Evolutionary conservation across 2,113 vertebrate genomes (phyloP), one percentile per base, ranked within the genome.

Genomic region (Oreochromis niloticus): DNA sequence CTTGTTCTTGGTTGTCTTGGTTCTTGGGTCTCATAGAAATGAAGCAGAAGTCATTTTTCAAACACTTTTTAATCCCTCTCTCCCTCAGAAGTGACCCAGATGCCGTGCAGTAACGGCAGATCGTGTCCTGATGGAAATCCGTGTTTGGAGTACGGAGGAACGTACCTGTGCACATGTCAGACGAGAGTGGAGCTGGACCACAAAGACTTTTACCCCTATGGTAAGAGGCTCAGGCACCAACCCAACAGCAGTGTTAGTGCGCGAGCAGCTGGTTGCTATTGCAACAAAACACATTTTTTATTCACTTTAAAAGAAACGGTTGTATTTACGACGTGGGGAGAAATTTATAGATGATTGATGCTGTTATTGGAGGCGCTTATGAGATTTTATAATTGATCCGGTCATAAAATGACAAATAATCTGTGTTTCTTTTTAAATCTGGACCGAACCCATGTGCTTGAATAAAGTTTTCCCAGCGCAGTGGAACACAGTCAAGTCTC

Each of bases 161-260:
- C 97, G 66, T 99, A 99, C 94, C 97, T 98, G 34, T 99, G 98
- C 0, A 98, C 98, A 50, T 99, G 98, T 94, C 98, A 99, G 94
- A 98, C 97, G 10, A 92, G 55, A 55, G 85, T 85, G 9, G 96
- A 96, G 19, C 57, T 91, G 3, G 97, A 97, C 92, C 97, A 97
- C 1, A 96, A 96, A 89, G 93, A 98, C 95, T 97, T 97, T 95
- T 95, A 98, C 96, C 95, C 97, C 96, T 95, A 94, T 94, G 85
- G 56, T 90, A 93, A 88, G 63, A 90, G 86, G 86, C 88, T 87
- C 68, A 91, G 80, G 90, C 89, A 82, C 84, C 81, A 34, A 63
- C 73, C 54, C 78, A 84, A n/a, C 68, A 89, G 46, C 83, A 66
- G 48, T 56, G 80, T 85, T 39, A 36, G 7, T 80, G 83, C 30